Evolutionary conservation across 2,888 invertebrate genomes (phyloP), one percentile per base, ranked within the genome.

Genomic region (Cheilosia scutellata): DNA sequence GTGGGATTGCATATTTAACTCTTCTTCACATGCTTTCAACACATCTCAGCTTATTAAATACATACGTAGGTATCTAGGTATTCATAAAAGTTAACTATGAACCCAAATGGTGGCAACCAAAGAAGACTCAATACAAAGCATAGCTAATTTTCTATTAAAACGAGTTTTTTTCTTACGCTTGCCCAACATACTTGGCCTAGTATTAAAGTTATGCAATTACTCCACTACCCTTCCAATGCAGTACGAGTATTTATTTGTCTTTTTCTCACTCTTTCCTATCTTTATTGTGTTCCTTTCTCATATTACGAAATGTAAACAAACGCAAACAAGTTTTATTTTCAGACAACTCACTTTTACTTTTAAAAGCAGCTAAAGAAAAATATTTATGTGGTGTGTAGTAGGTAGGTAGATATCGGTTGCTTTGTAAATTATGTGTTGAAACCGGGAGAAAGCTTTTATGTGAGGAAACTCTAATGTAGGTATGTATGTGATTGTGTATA

Each of bases 281-380:
- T 82, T 82, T 63, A 86, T 86, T 86, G 82, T 86, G 86, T 86
- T 86, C 82, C 86, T 86, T 82, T 86, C 86, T 86, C 84, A 72
- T 86, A 86, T 86, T 86, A 86, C 86, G 86, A 86, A 86, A 86
- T 86, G 86, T 86, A 86, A 86, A 86, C 86, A 86, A 86, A 82
- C 86, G 86, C 86, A 82, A 86, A 86, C 86, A 72, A 86, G 86
- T 86, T 86, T 82, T 86, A 57, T 82, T 82, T 86, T 77, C 80
- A 80, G 84, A 76, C 76, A 80, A 77, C 76, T 86, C 76, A 86
- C 86, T 86, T 86, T 86, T 86, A 80, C 86, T 86, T 86, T 86
- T 82, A 82, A 77, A 82, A 86, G 68, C 82, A 86, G 72, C 76
- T 40, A 68, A 77, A 86, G 62, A 80, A 80, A 83, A 76, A 76